Evolutionary conservation across 2,888 invertebrate genomes (phyloP).

Genomic region (Diachrysia chrysitis): DNA sequence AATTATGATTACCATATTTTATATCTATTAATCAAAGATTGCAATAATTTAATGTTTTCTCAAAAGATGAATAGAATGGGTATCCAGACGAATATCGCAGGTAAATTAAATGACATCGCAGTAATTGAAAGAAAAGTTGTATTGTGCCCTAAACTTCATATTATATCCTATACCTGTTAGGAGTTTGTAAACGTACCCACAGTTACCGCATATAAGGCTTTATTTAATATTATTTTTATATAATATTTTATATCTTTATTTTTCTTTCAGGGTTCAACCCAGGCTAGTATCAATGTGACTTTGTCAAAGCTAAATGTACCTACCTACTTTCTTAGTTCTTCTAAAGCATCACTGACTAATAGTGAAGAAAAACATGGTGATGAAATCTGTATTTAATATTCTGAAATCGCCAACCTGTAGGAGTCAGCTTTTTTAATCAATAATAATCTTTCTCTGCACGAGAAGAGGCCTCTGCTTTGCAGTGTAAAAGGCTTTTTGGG

Average conservation of each 20-base stretch:
- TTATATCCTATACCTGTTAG: no score
- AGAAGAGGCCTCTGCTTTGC: neutral
- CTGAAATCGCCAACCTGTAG: neutral
- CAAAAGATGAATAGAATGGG: neutral
- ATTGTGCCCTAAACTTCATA: no score
- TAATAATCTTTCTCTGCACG: neutral
- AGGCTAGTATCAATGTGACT: neutral
- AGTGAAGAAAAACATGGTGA: neutral
- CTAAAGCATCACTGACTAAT: neutral
- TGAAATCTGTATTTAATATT: neutral
- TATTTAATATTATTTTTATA: neutral
- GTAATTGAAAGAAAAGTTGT: no score
- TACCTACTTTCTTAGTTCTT: neutral
- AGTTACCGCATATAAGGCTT: no score
- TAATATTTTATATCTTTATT: neutral
- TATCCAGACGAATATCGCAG: no score
- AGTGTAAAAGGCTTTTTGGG: neutral
- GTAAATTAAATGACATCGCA: no score
- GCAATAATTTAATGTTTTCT: neutral
- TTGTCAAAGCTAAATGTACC: neutral
- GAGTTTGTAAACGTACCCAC: no score
- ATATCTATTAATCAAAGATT: no score
- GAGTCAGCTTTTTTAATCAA: neutral
- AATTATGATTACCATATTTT: no score
- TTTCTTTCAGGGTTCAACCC: neutral